A percentile compares a stretch with the other conserved stretches of the same genome.
Evolutionary conservation across 1,140 invertebrate species (phyloP).

Genomic region (Orius insidiosus): DNA sequence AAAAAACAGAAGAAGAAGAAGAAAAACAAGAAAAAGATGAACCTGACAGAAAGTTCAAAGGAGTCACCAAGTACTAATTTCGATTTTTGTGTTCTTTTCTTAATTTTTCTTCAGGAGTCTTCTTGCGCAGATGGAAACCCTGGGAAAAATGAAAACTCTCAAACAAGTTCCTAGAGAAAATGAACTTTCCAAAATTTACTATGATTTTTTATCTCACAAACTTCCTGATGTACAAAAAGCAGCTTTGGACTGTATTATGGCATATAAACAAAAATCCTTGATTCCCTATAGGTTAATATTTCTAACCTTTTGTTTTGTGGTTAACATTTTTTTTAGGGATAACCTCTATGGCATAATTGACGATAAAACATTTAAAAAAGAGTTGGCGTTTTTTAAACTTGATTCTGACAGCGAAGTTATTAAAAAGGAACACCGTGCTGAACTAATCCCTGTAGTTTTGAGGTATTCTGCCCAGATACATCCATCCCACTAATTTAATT

Average conservation of each 20-base stretch:
- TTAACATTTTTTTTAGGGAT: slow-evolving; percentile 24
- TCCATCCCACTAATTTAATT: neutral
- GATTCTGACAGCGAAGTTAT: slow-evolving; percentile 47
- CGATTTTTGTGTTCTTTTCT: slow-evolving; percentile 1
- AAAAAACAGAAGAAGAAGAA: slow-evolving; percentile 25
- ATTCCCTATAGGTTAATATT: slow-evolving; percentile 42
- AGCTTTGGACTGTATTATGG: slow-evolving; percentile 66
- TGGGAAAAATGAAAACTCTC: slow-evolving; percentile 65
- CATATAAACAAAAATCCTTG: slow-evolving; percentile 63
- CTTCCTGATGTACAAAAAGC: slow-evolving; percentile 63
- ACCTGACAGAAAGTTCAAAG: slow-evolving; percentile 6
- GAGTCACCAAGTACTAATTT: slow-evolving; percentile 13
- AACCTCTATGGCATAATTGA: slow-evolving; percentile 61
- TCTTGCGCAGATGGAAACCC: slow-evolving; percentile 52
- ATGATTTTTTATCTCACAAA: slow-evolving; percentile 60
- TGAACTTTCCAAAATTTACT: slow-evolving; percentile 53
- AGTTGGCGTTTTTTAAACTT: slow-evolving; percentile 60
- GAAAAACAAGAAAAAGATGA: slow-evolving; percentile 22
- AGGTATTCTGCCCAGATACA: slow-evolving; percentile 27
- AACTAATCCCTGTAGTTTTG: slow-evolving; percentile 63
- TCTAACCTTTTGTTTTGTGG: neutral
- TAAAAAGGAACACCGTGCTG: slow-evolving; percentile 48
- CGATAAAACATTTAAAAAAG: slow-evolving; percentile 73
- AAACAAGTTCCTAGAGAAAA: slow-evolving; percentile 55
- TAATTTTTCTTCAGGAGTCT: slow-evolving; percentile 38